Evolutionary conservation across 1,140 invertebrate species (phyloP), one percentile per base, ranked within the genome.

Genomic region (Atopsyche davidsoni): DNA sequence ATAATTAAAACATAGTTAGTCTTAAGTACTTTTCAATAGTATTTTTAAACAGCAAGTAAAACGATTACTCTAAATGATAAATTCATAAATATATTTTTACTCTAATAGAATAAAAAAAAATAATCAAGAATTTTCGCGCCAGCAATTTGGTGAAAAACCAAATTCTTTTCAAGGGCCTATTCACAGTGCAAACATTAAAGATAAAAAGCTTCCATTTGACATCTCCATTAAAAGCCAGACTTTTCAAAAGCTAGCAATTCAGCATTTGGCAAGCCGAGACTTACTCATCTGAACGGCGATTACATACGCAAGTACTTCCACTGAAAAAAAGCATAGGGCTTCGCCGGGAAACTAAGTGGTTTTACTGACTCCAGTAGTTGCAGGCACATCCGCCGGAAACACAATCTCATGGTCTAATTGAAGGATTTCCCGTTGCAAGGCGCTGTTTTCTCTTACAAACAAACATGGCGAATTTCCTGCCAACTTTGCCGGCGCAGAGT

Each of bases 391-490:
- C 55, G 55, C 16, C 46, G 55, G 55, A 57, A 57, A 51, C 55
- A 53, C 55, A 57, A 57, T 57, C 55, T 53, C 55, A 57, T 57
- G 51, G 46, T 57, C 51, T 57, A 57, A 57, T 57, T 57, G 55
- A 57, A 51, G 55, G 51, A 51, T 57, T 57, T 57, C 55, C 55
- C 51, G 51, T 38, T 57, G 46, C 51, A 51, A 52, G 49, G 55
- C 50, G 35, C 32, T 35, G 40, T 46, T 52, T 52, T 44, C 50
- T 47, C 22, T 34, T 31, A 48, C 35, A 24, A 24, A 34, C 41
- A 57, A 57, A 57, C 55, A 49, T 44, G 28, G 42, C 36, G 42
- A 34, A 50, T 50, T 50, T 46, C 21, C 28, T 36, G 4, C 21
- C 46, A 21, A 14, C n/a, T 23, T 40, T 39, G 18, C 23, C 32